phyloP scores from a whole-genome alignment of 2,797 vertebrate species.

The Protosalanx chinensis region DNA sequence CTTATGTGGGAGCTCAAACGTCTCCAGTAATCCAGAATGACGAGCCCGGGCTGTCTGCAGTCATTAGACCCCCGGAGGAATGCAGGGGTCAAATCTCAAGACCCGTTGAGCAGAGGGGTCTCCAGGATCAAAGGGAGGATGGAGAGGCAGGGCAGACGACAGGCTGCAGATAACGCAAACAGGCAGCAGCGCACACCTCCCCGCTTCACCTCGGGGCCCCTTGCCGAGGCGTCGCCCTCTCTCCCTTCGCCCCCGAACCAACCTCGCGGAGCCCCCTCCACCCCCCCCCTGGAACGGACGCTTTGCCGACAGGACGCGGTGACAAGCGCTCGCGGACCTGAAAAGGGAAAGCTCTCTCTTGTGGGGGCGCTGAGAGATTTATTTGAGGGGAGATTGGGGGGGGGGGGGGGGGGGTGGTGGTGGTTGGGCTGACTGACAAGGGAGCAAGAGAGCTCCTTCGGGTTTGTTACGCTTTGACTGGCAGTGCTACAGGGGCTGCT shows the following conservation, averaged over 20 bases:
- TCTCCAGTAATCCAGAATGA: conserved; percentile 20
- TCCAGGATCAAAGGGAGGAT: conserved; percentile 16
- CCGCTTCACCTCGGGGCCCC: not conserved
- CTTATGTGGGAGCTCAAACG: conserved; percentile 14
- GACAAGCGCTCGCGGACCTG: not conserved
- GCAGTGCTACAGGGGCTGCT: not conserved
- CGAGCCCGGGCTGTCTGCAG: conserved; percentile 7
- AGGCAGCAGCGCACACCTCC: not conserved
- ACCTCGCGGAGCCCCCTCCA: not conserved
- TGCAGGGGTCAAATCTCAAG: conserved; percentile 29
- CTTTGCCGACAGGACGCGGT: not conserved
- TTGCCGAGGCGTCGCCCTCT: not conserved
- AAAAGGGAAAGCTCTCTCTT: not conserved
- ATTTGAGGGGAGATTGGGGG: not conserved
- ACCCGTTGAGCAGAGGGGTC: conserved; percentile 6
- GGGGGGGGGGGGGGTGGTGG: too few species aligned
- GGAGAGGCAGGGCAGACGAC: conserved; percentile 3
- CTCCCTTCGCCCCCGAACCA: not conserved
- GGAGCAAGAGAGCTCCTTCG: not conserved
- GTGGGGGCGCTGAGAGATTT: not conserved
- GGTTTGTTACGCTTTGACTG: not conserved
- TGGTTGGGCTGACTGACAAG: not conserved
- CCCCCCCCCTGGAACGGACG: not conserved
- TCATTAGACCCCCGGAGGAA: conserved; percentile 27
- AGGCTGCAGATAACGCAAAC: conserved; percentile 4